These are phyloP conservation scores for Phrynosoma blainvillii DNA, from an alignment of 2,113 vertebrate species.

Conservation along the genomic window DNA sequence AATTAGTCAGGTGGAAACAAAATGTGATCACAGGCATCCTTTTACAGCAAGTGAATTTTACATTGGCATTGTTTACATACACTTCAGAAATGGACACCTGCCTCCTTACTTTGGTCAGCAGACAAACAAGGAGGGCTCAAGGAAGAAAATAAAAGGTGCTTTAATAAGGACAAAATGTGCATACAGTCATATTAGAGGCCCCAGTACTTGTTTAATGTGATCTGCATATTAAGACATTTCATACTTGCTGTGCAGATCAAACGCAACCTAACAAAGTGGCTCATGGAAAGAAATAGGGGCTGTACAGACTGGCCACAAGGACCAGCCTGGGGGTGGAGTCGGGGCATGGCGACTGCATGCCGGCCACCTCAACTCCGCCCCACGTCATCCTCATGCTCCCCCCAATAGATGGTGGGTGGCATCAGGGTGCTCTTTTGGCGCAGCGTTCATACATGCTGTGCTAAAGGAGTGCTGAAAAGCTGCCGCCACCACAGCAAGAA, in stretches of 20 bases:
- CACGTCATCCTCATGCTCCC: too few relatives aligned
- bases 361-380: too few relatives aligned
- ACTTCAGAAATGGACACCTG: slow-evolving; percentile 7
- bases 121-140: background rate
- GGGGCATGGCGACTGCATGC: too few relatives aligned
- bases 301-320: too few relatives aligned
- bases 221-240: too few relatives aligned
- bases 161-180: background rate
- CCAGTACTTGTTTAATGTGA: background rate
- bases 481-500: too few relatives aligned
- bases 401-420: too few relatives aligned
- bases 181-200: background rate
- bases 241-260: background rate
- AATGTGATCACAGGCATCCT: slow-evolving; percentile 59
- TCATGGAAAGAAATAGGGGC: background rate
- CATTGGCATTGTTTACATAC: slow-evolving; percentile 54
- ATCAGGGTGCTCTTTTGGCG: too few relatives aligned
- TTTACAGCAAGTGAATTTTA: slow-evolving; percentile 67
- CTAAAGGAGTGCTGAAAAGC: too few relatives aligned
- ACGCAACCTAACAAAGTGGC: background rate
- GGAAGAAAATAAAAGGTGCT: background rate
- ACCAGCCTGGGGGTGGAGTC: too few relatives aligned
- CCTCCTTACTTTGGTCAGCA: background rate
- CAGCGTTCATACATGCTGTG: too few relatives aligned
- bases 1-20: slow-evolving; percentile 60